These are phyloP conservation scores for Falco berigora DNA, from an alignment of 2,797 vertebrate species.

Conservation along the genomic window DNA sequence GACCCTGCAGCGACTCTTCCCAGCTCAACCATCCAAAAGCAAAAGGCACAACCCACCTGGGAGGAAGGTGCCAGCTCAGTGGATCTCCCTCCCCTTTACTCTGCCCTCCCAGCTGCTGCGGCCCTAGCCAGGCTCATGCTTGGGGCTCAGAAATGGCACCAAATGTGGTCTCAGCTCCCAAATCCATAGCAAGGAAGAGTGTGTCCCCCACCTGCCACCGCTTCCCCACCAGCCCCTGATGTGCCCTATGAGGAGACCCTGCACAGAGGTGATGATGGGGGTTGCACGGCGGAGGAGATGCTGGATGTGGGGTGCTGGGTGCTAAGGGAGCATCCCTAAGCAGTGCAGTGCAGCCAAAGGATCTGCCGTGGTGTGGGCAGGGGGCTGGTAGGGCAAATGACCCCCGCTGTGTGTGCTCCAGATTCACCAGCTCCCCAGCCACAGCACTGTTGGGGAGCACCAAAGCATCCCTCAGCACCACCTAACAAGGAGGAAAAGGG, in stretches of 20 bases:
- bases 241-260: fast-evolving
- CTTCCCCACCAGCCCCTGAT: fast-evolving
- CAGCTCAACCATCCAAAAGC: background rate
- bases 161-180: background rate
- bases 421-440: background rate
- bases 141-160: background rate
- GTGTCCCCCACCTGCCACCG: background rate
- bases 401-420: background rate
- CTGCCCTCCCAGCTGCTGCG: background rate
- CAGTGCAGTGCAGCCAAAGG: fast-evolving
- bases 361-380: fast-evolving
- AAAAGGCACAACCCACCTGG: fast-evolving
- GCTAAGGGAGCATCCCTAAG: background rate
- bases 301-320: background rate
- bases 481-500: background rate
- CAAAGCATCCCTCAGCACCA: fast-evolving
- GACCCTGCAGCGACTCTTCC: background rate
- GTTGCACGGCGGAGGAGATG: background rate
- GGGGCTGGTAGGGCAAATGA: background rate
- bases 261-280: fast-evolving
- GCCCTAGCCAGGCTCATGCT: background rate
- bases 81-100: background rate
- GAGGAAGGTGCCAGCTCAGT: background rate
- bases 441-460: background rate
- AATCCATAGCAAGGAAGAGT: fast-evolving